Conservation (phyloP, 2,888 invertebrate genomes). For the Hyppa rectilinea region DNA sequence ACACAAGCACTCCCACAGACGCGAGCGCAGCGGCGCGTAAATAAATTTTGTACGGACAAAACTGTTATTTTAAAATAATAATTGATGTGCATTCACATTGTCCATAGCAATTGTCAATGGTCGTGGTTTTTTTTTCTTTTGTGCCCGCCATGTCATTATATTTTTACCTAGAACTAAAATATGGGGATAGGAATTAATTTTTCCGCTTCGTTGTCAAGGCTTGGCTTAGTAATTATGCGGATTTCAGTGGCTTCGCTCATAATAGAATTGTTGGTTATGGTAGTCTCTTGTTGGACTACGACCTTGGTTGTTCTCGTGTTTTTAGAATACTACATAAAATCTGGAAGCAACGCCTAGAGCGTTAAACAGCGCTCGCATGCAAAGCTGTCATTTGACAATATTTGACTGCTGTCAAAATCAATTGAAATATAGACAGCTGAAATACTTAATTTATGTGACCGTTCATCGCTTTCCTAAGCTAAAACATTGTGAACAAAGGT, state of each 20-base stretch:
- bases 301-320: slow-evolving; percentile 20
- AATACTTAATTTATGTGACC: too few relatives aligned
- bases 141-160: slow-evolving; percentile 76
- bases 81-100: slow-evolving; percentile 85
- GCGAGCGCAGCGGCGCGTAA: slow-evolving; percentile 83
- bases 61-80: slow-evolving; percentile 91
- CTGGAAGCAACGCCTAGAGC: too few relatives aligned
- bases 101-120: slow-evolving; percentile 83
- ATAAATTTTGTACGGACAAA: slow-evolving; percentile 90
- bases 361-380: too few relatives aligned
- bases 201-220: slow-evolving; percentile 58
- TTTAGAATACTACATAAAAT: slow-evolving; percentile 1
- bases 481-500: neutral
- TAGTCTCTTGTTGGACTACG: slow-evolving; percentile 3
- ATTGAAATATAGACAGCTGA: too few relatives aligned
- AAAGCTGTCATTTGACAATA: too few relatives aligned
- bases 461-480: too few relatives aligned
- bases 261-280: slow-evolving; percentile 55
- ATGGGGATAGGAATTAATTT: slow-evolving; percentile 56
- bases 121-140: slow-evolving; percentile 79
- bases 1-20: slow-evolving; percentile 55
- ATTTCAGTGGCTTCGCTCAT: slow-evolving; percentile 40
- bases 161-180: slow-evolving; percentile 66
- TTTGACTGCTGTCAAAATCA: too few relatives aligned
- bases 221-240: slow-evolving; percentile 45